These are phyloP conservation scores for Enteromius anoplus DNA, from an alignment of 2,797 vertebrate species.

Conservation along the genomic window DNA sequence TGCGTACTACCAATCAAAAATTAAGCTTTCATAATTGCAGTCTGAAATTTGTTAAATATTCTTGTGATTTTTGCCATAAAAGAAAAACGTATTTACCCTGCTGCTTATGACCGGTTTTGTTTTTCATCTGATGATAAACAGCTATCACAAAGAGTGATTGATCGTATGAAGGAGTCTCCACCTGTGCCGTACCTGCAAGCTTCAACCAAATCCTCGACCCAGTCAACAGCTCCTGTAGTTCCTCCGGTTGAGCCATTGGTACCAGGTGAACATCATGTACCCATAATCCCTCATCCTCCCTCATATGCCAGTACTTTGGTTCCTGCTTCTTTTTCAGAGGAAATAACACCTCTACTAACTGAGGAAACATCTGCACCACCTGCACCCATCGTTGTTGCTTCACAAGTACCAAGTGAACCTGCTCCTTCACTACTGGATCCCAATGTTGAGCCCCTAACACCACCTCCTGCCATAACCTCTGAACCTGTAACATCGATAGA, in stretches of 20 bases:
- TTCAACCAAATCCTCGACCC: constrained; percentile 37
- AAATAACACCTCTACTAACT: neutral
- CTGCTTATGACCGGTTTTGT: too few relatives aligned
- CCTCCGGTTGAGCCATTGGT: constrained; percentile 39
- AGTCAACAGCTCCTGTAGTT: constrained; percentile 15
- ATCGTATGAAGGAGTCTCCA: constrained; percentile 85
- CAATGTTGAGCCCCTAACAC: constrained; percentile 40
- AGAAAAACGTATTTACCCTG: too few relatives aligned
- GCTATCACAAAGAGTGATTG: constrained; percentile 89
- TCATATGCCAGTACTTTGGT: constrained; percentile 32
- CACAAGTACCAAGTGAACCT: constrained; percentile 30
- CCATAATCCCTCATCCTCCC: constrained; percentile 56
- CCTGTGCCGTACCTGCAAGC: constrained; percentile 53
- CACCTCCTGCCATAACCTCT: constrained; percentile 18
- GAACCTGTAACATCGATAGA: neutral
- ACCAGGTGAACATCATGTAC: constrained; percentile 53
- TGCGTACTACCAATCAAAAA: neutral
- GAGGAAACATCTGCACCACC: constrained; percentile 31
- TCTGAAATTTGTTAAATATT: too few relatives aligned
- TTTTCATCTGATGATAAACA: constrained; percentile 60
- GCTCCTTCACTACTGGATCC: constrained; percentile 1
- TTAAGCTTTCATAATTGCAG: neutral
- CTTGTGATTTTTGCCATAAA: too few relatives aligned
- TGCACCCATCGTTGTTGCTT: constrained; percentile 29
- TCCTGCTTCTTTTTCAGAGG: constrained; percentile 53